phyloP scores from a whole-genome alignment of 2,797 vertebrate species.

The Onychomys arenicola region DNA sequence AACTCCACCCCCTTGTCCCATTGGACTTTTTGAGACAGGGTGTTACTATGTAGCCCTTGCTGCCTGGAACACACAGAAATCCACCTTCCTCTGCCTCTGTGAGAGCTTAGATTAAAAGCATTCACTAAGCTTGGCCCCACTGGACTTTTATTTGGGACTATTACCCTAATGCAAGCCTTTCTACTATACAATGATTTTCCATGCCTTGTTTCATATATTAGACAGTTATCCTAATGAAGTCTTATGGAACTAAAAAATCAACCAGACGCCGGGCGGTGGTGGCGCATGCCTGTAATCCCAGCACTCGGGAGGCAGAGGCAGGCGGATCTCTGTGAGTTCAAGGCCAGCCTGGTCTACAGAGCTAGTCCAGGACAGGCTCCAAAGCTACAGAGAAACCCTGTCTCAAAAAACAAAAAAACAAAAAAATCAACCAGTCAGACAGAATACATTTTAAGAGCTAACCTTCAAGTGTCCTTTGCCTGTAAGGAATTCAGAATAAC shows the following conservation, averaged over 20 bases:
- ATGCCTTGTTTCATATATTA: not conserved
- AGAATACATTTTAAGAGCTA: constrained; percentile 77
- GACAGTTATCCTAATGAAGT: constrained; percentile 46
- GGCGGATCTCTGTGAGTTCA: no score
- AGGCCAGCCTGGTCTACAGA: no score
- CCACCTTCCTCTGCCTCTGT: not conserved
- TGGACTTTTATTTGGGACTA: constrained; percentile 34
- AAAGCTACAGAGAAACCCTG: no score
- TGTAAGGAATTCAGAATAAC: constrained; percentile 96
- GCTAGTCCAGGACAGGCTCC: no score
- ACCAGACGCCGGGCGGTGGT: no score
- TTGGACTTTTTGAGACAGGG: not conserved
- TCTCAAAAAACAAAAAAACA: no score
- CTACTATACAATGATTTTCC: not conserved
- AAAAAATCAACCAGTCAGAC: constrained; percentile 20
- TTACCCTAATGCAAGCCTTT: constrained; percentile 38
- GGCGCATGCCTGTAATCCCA: no score
- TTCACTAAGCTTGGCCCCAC: not conserved
- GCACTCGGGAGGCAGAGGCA: no score
- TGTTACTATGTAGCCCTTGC: not conserved
- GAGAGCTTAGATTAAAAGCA: not conserved
- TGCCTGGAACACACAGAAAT: not conserved
- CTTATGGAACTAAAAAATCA: constrained; percentile 14
- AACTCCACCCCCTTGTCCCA: not conserved
- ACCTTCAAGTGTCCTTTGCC: constrained; percentile 97